Conservation (phyloP, 23 tunicate genomes). For the Trididemnum clinides region DNA sequence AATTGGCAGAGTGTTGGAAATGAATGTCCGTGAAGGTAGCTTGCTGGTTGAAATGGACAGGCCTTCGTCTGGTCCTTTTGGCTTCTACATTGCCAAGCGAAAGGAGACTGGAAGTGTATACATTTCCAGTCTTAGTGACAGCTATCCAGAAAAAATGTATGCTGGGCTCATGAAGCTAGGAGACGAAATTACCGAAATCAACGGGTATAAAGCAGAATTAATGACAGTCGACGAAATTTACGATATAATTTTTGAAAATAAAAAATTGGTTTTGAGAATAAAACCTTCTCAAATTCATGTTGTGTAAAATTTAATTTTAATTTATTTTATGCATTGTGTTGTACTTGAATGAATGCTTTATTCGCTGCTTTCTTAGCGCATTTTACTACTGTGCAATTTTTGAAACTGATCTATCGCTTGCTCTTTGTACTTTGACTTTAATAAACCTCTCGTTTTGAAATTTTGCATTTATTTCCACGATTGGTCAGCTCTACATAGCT, state of each 20-base stretch:
- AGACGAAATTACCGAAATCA: conserved; percentile 87
- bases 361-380: conserved; percentile 1
- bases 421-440: no score
- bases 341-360: no score
- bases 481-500: no score
- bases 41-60: conserved; percentile 79
- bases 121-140: conserved; percentile 86
- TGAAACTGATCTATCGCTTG: no score
- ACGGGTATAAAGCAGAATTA: conserved; percentile 50
- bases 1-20: conserved; percentile 79
- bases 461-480: no score
- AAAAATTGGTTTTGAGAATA: conserved; percentile 39
- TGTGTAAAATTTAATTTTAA: no score
- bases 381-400: neutral
- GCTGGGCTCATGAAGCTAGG: conserved; percentile 91
- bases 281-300: conserved; percentile 91
- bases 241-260: conserved; percentile 80
- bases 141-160: conserved; percentile 89
- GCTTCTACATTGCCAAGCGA: conserved; percentile 74
- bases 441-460: no score
- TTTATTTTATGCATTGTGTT: no score
- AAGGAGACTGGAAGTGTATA: conserved; percentile 79
- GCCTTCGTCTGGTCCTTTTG: conserved; percentile 84
- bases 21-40: conserved; percentile 66
- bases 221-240: conserved; percentile 72